Percentiles rank a stretch among this genome's conserved stretches.
Evolutionary conservation across 1,140 invertebrate genomes (phyloP).

Genomic region (Panagrolaimus sp.): DNA sequence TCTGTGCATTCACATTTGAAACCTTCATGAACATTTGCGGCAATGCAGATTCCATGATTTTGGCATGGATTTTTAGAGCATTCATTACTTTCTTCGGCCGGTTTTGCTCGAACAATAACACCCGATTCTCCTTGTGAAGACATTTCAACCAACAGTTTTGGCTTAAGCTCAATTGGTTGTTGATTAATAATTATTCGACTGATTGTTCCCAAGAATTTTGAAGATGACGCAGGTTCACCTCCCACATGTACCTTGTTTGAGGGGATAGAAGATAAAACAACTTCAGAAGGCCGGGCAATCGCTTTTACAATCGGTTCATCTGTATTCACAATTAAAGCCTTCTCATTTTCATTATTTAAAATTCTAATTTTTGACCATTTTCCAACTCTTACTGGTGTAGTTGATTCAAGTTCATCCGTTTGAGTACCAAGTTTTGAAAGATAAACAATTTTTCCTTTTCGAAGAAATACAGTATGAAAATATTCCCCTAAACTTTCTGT

Average conservation of each 20-base stretch:
- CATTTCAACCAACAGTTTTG: background rate
- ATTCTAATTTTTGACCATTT: constrained; percentile 17
- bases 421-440: background rate
- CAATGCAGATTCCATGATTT: constrained; percentile 37
- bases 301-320: background rate
- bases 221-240: background rate
- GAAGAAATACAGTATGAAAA: constrained; percentile 9
- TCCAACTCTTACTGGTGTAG: background rate
- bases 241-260: background rate
- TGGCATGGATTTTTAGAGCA: constrained; percentile 16
- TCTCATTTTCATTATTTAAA: background rate
- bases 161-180: background rate
- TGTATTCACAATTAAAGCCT: background rate
- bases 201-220: background rate
- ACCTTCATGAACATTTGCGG: constrained; percentile 40
- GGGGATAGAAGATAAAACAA: background rate
- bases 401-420: constrained; percentile 4
- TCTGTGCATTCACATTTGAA: constrained; percentile 36
- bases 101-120: too few species aligned
- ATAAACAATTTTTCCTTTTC: constrained; percentile 12
- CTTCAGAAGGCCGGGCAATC: background rate
- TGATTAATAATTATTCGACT: background rate
- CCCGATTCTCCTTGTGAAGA: too few species aligned
- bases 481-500: background rate
- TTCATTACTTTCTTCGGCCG: background rate